phyloP scores from a whole-genome alignment of 2,113 vertebrate genomes.

The Tapirus terrestris region DNA sequence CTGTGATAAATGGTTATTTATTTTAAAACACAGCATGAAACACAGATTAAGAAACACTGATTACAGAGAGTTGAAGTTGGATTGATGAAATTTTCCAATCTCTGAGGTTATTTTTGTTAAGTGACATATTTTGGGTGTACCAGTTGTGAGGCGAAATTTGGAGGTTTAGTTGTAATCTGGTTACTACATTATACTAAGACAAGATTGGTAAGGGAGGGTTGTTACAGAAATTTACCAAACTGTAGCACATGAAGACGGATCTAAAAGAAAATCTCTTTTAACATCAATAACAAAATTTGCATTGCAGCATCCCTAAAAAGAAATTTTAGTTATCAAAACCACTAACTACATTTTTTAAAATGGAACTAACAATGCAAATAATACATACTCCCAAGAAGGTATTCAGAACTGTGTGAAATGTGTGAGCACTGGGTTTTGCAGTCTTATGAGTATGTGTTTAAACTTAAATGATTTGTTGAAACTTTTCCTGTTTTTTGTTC shows the following conservation, averaged over 20 bases:
- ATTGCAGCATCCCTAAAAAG: conserved; percentile 26
- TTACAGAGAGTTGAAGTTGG: neutral
- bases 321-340: conserved; percentile 35
- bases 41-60: neutral
- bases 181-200: conserved; percentile 16
- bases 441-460: conserved; percentile 45
- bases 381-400: conserved; percentile 53
- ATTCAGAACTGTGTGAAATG: conserved; percentile 55
- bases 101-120: conserved; percentile 62
- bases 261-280: conserved; percentile 48
- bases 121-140: conserved; percentile 16
- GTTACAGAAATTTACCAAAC: conserved; percentile 57
- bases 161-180: conserved; percentile 48
- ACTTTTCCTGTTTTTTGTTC: conserved; percentile 7
- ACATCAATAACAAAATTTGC: conserved; percentile 54
- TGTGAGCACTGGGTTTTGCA: conserved; percentile 46
- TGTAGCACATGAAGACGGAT: conserved; percentile 20
- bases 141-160: neutral
- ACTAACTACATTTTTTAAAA: neutral
- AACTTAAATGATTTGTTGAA: neutral
- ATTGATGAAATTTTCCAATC: neutral
- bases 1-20: neutral
- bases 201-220: neutral
- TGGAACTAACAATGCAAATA: conserved; percentile 68
- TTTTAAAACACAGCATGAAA: neutral